phyloP scores from a whole-genome alignment of 2,113 vertebrate genomes.

The Apistogramma diplotaenia region DNA sequence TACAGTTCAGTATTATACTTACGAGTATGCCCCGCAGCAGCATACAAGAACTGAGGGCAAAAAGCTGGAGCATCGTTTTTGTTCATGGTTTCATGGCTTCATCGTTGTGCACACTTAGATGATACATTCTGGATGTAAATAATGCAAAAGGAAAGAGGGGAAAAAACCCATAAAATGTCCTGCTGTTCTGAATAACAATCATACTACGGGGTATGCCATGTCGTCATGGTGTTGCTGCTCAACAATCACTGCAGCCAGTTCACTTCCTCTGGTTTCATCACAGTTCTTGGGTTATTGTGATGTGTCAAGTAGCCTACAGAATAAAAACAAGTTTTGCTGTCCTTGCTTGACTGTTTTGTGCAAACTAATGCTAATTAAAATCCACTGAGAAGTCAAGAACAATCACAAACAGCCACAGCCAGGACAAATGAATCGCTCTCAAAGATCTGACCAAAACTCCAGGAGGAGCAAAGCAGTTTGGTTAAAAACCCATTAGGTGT shows the following conservation, averaged over 20 bases:
- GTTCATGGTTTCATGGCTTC: too few species aligned
- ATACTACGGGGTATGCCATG: not conserved
- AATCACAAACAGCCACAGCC: not conserved
- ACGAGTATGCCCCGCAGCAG: constrained; percentile 1
- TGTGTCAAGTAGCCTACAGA: not conserved
- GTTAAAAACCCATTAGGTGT: not conserved
- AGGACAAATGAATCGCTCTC: not conserved
- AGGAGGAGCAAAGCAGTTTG: not conserved
- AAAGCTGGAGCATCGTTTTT: not conserved
- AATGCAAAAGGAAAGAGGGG: too few species aligned
- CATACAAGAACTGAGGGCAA: not conserved
- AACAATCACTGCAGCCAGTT: not conserved
- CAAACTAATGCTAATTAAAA: not conserved
- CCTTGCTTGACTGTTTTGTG: not conserved
- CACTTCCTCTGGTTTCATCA: not conserved
- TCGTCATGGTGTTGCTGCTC: not conserved
- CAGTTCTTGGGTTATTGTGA: not conserved
- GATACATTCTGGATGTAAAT: too few species aligned
- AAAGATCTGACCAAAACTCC: not conserved
- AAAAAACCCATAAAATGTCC: too few species aligned
- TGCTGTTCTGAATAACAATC: too few species aligned
- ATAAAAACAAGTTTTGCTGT: not conserved
- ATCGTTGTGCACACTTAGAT: too few species aligned
- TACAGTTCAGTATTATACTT: constrained; percentile 34
- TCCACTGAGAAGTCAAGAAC: not conserved